These are phyloP conservation scores for Muscicapa striata DNA, from an alignment of 2,797 vertebrate species.

Conservation along the genomic window DNA sequence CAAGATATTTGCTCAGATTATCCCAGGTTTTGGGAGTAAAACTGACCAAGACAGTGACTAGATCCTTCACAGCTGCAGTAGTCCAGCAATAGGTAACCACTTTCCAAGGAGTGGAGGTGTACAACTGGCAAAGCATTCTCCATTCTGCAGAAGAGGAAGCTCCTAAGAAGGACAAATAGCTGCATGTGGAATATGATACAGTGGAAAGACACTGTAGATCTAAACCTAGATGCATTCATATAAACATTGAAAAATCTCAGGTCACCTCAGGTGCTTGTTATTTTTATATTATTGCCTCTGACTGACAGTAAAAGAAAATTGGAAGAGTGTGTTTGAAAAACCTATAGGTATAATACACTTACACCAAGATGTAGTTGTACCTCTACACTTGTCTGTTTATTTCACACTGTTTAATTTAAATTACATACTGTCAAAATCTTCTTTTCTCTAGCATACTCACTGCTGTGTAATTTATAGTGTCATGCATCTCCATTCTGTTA, in stretches of 20 bases:
- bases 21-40: neutral
- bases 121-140: neutral
- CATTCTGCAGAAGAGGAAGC: neutral
- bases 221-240: neutral
- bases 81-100: neutral
- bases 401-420: conserved; percentile 27
- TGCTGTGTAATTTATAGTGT: conserved; percentile 63
- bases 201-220: neutral
- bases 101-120: neutral
- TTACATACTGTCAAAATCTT: conserved; percentile 17
- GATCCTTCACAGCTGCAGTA: neutral
- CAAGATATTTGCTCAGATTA: neutral
- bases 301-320: neutral
- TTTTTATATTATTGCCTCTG: neutral
- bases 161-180: neutral
- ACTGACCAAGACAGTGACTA: neutral
- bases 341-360: neutral
- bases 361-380: neutral
- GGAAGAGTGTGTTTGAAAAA: neutral
- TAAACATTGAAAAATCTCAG: neutral
- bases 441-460: conserved; percentile 22
- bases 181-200: neutral
- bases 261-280: neutral
- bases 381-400: neutral
- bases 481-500: conserved; percentile 65